phyloP scores from a whole-genome alignment of 2,797 vertebrate species.

The Megalops cyprinoides region DNA sequence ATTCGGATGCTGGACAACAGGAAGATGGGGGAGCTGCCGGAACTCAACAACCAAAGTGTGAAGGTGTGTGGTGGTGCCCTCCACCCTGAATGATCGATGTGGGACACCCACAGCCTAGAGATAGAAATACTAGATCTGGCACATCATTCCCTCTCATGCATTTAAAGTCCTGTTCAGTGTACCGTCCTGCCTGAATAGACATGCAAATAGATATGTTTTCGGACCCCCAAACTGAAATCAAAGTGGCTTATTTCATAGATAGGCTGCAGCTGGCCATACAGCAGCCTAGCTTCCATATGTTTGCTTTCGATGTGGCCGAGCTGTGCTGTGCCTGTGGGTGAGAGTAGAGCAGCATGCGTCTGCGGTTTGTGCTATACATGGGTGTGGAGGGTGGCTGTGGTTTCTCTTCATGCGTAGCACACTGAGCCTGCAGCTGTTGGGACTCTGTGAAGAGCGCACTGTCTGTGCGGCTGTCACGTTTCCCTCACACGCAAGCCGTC shows the following conservation, averaged over 20 bases:
- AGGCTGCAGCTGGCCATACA: background rate
- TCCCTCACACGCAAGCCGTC: too few relatives aligned
- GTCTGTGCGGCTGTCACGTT: too few relatives aligned
- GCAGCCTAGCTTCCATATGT: background rate
- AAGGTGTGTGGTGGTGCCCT: slow-evolving; percentile 82
- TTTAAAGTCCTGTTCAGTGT: background rate
- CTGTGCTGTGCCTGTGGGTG: background rate
- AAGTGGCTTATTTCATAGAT: background rate
- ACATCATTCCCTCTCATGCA: background rate
- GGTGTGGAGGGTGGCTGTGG: slow-evolving; percentile 14
- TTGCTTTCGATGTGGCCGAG: background rate
- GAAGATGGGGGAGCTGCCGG: slow-evolving; percentile 88
- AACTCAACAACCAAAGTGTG: slow-evolving; percentile 90
- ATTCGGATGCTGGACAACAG: slow-evolving; percentile 96
- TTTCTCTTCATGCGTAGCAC: slow-evolving; percentile 36
- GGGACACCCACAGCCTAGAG: background rate
- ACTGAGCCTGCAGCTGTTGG: slow-evolving; percentile 15
- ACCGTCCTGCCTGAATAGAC: background rate
- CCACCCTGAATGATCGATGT: background rate
- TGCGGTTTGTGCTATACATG: background rate
- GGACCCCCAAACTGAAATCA: background rate
- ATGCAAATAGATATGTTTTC: too few relatives aligned
- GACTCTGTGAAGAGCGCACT: slow-evolving; percentile 46
- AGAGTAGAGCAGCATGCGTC: background rate
- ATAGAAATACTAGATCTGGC: background rate